Evolutionary conservation across 1,140 invertebrate genomes (phyloP), one percentile per base, ranked within the genome.

Genomic region (Calephelis virginiensis): DNA sequence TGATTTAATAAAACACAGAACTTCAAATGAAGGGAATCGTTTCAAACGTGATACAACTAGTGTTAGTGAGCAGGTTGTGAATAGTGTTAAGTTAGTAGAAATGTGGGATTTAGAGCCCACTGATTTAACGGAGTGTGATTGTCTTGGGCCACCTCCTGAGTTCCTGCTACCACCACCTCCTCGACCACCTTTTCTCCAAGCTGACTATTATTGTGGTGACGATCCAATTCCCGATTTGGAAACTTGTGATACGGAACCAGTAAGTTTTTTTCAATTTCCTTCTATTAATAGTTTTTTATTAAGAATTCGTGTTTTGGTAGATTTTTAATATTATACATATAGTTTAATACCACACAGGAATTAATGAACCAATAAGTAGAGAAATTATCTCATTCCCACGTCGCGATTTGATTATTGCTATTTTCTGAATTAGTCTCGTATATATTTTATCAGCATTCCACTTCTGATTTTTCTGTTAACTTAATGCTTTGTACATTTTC

Each of bases 81-180:
- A 80, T 91, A 91, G 89, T 91, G 85, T 81, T 91, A 91, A 86
- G 86, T 80, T 91, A 91, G 85, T 83, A 85, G 88, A 82, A 66
- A 91, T 91, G 89, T 91, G 89, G 89, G 89, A 91, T 40, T 70
- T 91, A 73, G 89, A 91, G 69, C 83, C 88, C 77, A 84, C 88
- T 71, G 89, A 89, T 69, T 69, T 89, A 77, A 85, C 82, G 77
- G 93, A 93, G 75, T 93, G 92, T 85, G 92, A 93, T 72, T 93
- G 92, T 77, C 89, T 92, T 61, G 93, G 92, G 56, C 92, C 93
- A 69, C 93, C 93, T 68, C 93, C 93, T 65, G 92, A 93, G 82
- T 93, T 93, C 74, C 82, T 93, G 59, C 82, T 93, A 73, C 93
- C 93, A 40, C 93, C 93, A 46, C 93, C 93, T 0, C 93, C 93